Evolutionary conservation across 2,888 invertebrate genomes (phyloP).

Genomic region (Eupelmus urozonus): DNA sequence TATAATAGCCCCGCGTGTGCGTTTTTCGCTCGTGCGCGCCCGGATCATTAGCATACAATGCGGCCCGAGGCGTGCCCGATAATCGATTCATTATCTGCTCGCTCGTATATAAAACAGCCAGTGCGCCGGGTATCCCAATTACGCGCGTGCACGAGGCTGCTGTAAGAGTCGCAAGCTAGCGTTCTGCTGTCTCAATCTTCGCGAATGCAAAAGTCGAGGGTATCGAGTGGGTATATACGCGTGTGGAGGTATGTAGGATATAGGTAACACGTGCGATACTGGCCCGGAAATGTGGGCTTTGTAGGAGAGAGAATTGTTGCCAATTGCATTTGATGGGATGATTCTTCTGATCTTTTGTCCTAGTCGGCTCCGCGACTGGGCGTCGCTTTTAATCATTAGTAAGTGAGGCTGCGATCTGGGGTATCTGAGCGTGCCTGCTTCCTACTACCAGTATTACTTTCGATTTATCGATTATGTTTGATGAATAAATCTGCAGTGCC

Average conservation of each 20-base stretch:
- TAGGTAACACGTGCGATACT: neutral
- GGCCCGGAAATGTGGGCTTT: conserved; percentile 41
- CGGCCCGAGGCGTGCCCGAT: conserved; percentile 58
- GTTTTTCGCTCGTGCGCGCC: conserved; percentile 8
- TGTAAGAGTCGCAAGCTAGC: neutral
- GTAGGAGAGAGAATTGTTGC: conserved; percentile 24
- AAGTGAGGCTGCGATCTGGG: too few species aligned
- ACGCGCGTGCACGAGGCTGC: conserved; percentile 18
- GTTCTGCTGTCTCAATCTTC: conserved; percentile 16
- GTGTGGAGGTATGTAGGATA: neutral
- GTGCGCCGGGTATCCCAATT: conserved; percentile 13
- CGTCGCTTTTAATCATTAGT: neutral
- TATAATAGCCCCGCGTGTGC: neutral
- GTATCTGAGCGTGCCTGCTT: too few species aligned
- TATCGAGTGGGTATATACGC: neutral
- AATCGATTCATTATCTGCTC: conserved; percentile 61
- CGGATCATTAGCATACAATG: conserved; percentile 60
- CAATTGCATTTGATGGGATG: conserved; percentile 36
- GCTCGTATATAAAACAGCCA: conserved; percentile 32
- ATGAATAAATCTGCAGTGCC: too few species aligned
- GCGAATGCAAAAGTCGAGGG: conserved; percentile 6
- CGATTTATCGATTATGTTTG: too few species aligned
- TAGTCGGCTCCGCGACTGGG: neutral
- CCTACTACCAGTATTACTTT: too few species aligned
- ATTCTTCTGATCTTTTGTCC: conserved; percentile 29